Evolutionary conservation across 2,113 vertebrate genomes (phyloP).

Genomic region (Etheostoma spectabile): DNA sequence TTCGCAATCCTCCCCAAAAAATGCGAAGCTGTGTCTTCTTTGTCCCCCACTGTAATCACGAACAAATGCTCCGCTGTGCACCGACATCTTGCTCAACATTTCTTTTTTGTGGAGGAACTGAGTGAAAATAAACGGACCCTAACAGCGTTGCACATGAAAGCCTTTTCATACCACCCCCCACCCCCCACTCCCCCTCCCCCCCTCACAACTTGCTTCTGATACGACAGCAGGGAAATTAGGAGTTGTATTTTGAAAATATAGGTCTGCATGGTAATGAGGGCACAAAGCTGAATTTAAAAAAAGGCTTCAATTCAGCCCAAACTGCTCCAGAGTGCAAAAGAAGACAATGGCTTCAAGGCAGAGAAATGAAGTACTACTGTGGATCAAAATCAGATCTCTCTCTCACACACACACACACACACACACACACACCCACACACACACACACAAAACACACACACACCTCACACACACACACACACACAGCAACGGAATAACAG

Average conservation of each 20-base stretch:
- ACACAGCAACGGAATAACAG: conserved; percentile 12
- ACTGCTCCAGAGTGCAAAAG: conserved; percentile 16
- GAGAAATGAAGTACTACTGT: conserved; percentile 2
- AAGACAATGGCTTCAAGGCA: conserved; percentile 41
- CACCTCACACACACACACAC: neutral
- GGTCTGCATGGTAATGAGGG: conserved; percentile 66
- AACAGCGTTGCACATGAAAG: conserved; percentile 58
- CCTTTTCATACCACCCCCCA: conserved; percentile 4
- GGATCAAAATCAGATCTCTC: conserved; percentile 57
- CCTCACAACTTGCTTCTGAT: conserved; percentile 2
- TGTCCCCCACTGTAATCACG: conserved; percentile 16
- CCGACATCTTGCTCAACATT: conserved; percentile 20
- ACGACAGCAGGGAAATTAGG: conserved; percentile 63
- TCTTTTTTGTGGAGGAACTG: conserved; percentile 9
- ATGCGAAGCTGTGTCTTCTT: neutral
- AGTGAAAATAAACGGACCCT: conserved; percentile 53
- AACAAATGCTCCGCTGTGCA: conserved; percentile 23
- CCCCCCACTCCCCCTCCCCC: neutral
- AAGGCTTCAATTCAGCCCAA: conserved; percentile 7
- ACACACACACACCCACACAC: no score
- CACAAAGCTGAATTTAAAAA: conserved; percentile 14
- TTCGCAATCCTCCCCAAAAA: neutral
- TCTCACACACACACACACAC: neutral
- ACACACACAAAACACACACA: no score
- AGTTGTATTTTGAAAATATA: conserved; percentile 68